phyloP scores from a whole-genome alignment of 2,888 invertebrate species.

The Conomelus anceps region DNA sequence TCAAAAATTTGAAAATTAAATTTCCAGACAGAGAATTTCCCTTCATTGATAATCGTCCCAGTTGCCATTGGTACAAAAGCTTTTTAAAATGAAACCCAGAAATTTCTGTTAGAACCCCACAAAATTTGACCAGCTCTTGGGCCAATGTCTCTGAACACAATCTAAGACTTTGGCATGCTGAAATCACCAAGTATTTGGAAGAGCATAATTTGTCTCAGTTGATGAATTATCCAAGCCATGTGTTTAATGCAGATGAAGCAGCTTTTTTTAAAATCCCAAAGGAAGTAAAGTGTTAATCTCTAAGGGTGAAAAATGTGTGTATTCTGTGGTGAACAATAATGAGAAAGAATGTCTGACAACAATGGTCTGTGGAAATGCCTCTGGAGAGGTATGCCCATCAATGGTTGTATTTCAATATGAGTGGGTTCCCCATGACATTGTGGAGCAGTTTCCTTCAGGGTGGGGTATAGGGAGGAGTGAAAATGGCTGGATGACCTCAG shows the following conservation, averaged over 20 bases:
- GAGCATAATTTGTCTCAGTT: constrained; percentile 22
- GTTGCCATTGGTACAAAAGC: constrained; percentile 25
- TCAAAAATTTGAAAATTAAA: constrained; percentile 22
- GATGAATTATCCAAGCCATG: no score
- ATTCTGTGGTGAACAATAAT: constrained; percentile 36
- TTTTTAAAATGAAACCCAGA: constrained; percentile 28
- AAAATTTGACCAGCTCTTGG: constrained; percentile 28
- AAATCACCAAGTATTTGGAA: constrained; percentile 25
- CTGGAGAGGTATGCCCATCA: constrained; percentile 21
- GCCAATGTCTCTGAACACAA: constrained; percentile 25
- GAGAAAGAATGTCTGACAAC: constrained; percentile 37
- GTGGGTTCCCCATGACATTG: constrained; percentile 29
- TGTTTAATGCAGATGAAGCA: constrained; percentile 16
- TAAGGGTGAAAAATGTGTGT: constrained; percentile 35
- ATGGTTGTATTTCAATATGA: constrained; percentile 30
- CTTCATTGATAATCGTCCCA: constrained; percentile 25
- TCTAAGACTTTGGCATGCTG: constrained; percentile 26
- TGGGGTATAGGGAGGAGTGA: constrained; percentile 42
- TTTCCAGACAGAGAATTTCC: constrained; percentile 20
- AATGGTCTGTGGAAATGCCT: constrained; percentile 29
- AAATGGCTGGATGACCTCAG: constrained; percentile 43
- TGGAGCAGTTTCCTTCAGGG: constrained; percentile 28
- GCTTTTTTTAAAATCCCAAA: constrained; percentile 29
- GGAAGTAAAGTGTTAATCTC: constrained; percentile 25
- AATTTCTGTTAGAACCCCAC: constrained; percentile 22